Evolutionary conservation across 2,797 vertebrate genomes (phyloP), one percentile per base, ranked within the genome.

Genomic region (Acanthopagrus latus): DNA sequence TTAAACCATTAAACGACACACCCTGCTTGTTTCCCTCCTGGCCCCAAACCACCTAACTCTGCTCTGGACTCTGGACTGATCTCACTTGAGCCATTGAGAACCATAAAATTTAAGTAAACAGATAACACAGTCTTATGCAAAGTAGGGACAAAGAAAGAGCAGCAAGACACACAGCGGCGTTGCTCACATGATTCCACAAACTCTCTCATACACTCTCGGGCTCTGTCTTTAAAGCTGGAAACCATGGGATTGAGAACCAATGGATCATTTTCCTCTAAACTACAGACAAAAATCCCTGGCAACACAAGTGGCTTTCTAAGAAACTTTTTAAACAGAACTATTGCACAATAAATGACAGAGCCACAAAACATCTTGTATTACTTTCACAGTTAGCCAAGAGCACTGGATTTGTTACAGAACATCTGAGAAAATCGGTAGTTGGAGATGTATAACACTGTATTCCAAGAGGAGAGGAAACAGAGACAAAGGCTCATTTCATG

Each of bases 11-110:
- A 78, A 76, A 29, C 0, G 5, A 43, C 62, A 74, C 66, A 63
- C 74, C 71, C 64, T 52, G 23, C 21, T 46, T 66, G n/a, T 18
- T 51, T 76, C 8, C 41, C 3, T 48, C 18, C 6, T 7, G 23
- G 14, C 41, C 25, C 7, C 3, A 38, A 78, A 51, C 48, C 23
- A n/a, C 9, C 27, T 11, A 58, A n/a, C 51, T 55, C 38, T 48
- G 54, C 64, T 64, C 84, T 89, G 80, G 52, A 91, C 90, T 82
- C 90, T 84, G 65, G 29, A 72, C 57, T 9, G 8, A 13, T 64
- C 27, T 60, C 5, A 64, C 10, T 16, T 38, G 2, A 72, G 13
- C 43, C 17, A 59, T 64, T 66, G 50, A 67, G 5, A 85, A 66
- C 63, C 55, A 51, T 68, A 80, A 56, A 81, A 74, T 38, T 7